A percentile compares a stretch with the other conserved stretches of the same genome.
These are phyloP conservation scores for Zaprionus inermis DNA, from an alignment of 1,140 invertebrate genomes.

Conservation along the genomic window DNA sequence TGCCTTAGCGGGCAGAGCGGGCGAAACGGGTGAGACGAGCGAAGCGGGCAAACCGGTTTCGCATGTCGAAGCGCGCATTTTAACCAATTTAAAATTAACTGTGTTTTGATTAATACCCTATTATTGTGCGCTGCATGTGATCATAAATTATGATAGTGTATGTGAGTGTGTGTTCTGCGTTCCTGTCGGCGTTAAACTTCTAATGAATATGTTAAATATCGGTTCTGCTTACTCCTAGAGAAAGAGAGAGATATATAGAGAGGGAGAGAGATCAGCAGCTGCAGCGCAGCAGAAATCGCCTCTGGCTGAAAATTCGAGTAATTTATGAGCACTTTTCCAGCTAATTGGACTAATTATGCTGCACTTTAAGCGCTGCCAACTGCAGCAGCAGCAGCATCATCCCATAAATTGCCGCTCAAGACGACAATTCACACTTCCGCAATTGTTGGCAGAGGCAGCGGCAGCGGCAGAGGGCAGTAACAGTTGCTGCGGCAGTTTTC, in stretches of 20 bases:
- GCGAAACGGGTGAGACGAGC: neutral
- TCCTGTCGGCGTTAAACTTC: conserved; percentile 44
- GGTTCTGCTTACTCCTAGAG: neutral
- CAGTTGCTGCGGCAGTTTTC: neutral
- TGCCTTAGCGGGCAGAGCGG: conserved; percentile 32
- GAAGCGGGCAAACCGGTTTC: conserved; percentile 59
- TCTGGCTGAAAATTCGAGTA: conserved; percentile 57
- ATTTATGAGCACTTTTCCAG: conserved; percentile 73
- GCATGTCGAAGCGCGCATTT: conserved; percentile 25
- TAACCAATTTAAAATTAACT: conserved; percentile 78
- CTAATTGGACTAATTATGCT: conserved; percentile 79
- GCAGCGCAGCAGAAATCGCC: conserved; percentile 18
- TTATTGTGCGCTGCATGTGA: conserved; percentile 71
- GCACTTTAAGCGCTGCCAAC: conserved; percentile 47
- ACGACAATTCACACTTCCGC: conserved; percentile 76
- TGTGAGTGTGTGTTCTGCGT: conserved; percentile 4
- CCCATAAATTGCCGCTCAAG: conserved; percentile 40
- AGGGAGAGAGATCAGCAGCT: conserved; percentile 5
- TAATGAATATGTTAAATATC: conserved; percentile 69
- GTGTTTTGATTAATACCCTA: conserved; percentile 79
- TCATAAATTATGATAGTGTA: conserved; percentile 49
- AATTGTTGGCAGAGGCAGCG: conserved; percentile 31
- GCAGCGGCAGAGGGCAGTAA: neutral
- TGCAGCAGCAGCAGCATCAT: conserved; percentile 14
- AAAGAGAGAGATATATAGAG: neutral